Conservation (phyloP, 2,113 vertebrate species). For the Recurvirostra avosetta region DNA sequence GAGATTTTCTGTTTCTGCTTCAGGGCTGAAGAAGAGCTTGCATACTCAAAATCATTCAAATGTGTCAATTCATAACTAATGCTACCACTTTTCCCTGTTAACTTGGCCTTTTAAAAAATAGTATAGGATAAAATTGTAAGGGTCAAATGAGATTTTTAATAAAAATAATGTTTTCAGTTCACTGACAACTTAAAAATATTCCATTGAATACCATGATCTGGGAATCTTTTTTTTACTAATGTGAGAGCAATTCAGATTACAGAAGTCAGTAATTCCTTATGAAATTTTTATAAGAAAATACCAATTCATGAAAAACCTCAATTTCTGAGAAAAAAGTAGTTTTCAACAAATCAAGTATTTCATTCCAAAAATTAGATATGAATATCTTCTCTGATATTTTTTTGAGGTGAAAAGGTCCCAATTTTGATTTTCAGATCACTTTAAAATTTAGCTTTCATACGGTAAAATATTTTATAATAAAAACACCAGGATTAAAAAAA, state of each 20-base stretch:
- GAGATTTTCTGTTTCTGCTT: neutral
- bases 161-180: neutral
- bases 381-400: neutral
- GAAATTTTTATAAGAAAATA: neutral
- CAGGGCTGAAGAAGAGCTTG: neutral
- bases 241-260: neutral
- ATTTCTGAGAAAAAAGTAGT: neutral
- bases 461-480: neutral
- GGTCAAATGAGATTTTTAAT: neutral
- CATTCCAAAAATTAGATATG: neutral
- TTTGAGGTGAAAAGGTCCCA: neutral
- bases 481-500: neutral
- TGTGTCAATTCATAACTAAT: neutral
- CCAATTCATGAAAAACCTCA: fast-evolving
- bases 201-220: neutral
- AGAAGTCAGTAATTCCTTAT: neutral
- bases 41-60: neutral
- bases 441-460: neutral
- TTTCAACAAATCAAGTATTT: neutral
- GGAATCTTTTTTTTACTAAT: neutral
- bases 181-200: neutral
- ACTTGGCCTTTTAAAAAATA: neutral
- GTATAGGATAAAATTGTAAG: neutral
- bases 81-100: neutral
- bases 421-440: neutral